A percentile compares a stretch with the other conserved stretches of the same genome.
Evolutionary conservation across 2,888 invertebrate genomes (phyloP).

Genomic region (Ormyrus nitidulus): DNA sequence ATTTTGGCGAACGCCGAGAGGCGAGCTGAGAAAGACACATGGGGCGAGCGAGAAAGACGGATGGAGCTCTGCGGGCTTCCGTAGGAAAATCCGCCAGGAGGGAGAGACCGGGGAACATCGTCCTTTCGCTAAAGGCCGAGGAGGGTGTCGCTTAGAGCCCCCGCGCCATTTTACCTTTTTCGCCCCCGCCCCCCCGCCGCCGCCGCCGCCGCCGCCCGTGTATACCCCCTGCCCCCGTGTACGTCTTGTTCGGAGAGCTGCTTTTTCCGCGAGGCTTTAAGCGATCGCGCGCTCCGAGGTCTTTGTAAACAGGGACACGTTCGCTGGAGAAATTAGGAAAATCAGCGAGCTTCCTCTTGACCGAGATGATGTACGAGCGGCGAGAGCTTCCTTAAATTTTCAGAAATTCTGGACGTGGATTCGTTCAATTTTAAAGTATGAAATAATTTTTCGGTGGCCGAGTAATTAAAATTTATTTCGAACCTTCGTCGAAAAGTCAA

Average conservation of each 20-base stretch:
- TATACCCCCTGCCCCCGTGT: too few species aligned
- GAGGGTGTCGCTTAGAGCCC: conserved; percentile 36
- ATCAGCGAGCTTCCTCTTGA: not conserved
- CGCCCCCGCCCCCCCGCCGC: not conserved
- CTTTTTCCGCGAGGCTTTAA: conserved; percentile 6
- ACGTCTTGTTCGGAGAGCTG: too few species aligned
- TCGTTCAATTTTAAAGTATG: not conserved
- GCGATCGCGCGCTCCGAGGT: conserved; percentile 15
- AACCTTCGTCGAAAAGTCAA: too few species aligned
- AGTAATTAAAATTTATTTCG: too few species aligned
- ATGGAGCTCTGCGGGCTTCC: not conserved
- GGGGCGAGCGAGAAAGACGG: conserved; percentile 17
- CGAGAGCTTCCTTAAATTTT: too few species aligned
- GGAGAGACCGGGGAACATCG: conserved; percentile 45
- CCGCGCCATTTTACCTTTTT: conserved; percentile 30
- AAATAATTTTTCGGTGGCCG: too few species aligned
- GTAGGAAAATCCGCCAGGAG: conserved; percentile 36
- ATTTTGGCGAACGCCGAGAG: conserved; percentile 70
- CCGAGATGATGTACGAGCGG: too few species aligned
- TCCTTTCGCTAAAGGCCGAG: conserved; percentile 26
- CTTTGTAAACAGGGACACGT: conserved; percentile 44
- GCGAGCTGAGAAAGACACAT: conserved; percentile 49
- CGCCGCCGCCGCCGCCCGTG: not conserved
- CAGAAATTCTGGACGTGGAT: too few species aligned
- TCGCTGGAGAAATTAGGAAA: conserved; percentile 31